These are phyloP conservation scores for Lepidochitona cinerea DNA, from an alignment of 2,888 invertebrate genomes.

Conservation along the genomic window DNA sequence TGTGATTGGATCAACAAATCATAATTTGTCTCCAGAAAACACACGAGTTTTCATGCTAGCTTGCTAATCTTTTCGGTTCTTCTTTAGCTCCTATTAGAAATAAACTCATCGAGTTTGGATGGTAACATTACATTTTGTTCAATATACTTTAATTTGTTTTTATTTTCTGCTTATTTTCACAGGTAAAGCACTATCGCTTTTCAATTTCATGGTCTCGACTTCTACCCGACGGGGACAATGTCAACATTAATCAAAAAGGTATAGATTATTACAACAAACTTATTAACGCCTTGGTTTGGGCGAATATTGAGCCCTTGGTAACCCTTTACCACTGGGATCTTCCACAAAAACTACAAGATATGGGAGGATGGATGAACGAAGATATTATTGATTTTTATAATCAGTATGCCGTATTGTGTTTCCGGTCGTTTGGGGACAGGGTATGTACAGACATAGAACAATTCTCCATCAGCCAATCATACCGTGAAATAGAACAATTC, in stretches of 20 bases:
- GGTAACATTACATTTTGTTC: neutral
- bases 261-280: constrained; percentile 84
- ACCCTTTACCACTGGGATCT: constrained; percentile 74
- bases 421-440: constrained; percentile 66
- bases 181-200: constrained; percentile 66
- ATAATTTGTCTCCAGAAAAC: too few relatives aligned
- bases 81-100: neutral
- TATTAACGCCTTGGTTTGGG: constrained; percentile 78
- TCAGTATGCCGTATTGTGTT: constrained; percentile 69
- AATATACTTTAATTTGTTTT: neutral
- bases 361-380: constrained; percentile 66
- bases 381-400: constrained; percentile 61
- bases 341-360: constrained; percentile 68
- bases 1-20: too few relatives aligned
- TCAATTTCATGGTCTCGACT: constrained; percentile 81
- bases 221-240: constrained; percentile 75
- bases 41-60: too few relatives aligned
- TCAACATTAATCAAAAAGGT: constrained; percentile 77
- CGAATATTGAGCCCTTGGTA: constrained; percentile 75
- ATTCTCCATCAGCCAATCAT: too few relatives aligned
- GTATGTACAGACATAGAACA: constrained; percentile 50
- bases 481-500: neutral
- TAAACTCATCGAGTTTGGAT: neutral
- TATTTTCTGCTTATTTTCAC: neutral
- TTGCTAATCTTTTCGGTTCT: too few relatives aligned